Base-by-base conservation (phyloP, 2,797 vertebrate species). In the Tauraco hartlaubi region DNA sequence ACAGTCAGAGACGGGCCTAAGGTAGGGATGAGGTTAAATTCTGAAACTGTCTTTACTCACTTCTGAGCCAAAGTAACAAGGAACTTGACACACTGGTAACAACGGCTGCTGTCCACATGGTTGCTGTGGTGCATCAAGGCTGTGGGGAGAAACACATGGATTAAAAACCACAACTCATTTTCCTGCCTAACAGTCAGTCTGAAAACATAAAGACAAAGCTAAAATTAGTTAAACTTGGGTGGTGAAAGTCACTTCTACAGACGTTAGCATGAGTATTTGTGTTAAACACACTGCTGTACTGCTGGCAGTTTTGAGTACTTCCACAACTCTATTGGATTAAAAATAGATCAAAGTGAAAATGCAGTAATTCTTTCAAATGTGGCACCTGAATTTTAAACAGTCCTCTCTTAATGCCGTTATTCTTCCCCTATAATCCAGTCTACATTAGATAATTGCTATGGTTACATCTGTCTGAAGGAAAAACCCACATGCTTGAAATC, bases 21-120 rank as follows among this genome's bases (percentile, higher is more conserved):
- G 7, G 73, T 6, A 81, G 55, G 74, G 54, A 35, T 41, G 37
- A 84, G 29, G 33, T n/a, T 67, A 33, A 68, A 62, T 26, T 28
- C 49, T 14, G 9, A 26, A 54, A 39, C 15, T 4, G 3, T 0
- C 15, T 9, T 43, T 79, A 99, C 99, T 99, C 97, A 99, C 99
- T 99, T 99, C 93, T 99, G 99, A 95, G 99, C 99, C 94, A 99
- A 97, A 33, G 99, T 99, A 67, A 99, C 99, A 55, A 99, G 98
- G 97, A 99, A 99, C 97, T 99, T 99, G 88, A 99, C 99, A 97
- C 99, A 99, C 97, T 99, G 99, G 96, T 99, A 99, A 98, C 99
- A 99, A 75, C 99, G 99, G 62, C 99, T 99, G 98, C 99, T 99
- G 98, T 99, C 99, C 97, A 99, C 98, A 0, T 99, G 99, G 96